These are phyloP conservation scores for Chrysopilus asiliformis DNA, from an alignment of 2,888 invertebrate genomes.

Conservation along the genomic window DNA sequence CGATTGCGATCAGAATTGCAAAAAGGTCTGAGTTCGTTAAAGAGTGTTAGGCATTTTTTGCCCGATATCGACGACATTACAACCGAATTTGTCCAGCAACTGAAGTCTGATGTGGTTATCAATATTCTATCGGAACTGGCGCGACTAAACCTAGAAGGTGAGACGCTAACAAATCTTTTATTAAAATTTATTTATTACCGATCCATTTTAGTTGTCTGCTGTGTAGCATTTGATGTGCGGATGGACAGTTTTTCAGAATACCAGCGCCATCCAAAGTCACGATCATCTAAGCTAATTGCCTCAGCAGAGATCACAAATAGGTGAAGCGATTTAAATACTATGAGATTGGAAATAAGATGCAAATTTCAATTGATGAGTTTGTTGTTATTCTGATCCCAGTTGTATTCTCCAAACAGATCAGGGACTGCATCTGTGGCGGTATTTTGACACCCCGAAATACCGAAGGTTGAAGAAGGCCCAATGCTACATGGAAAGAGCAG, in stretches of 20 bases:
- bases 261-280: slow-evolving; percentile 46
- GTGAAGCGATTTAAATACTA: too few species aligned
- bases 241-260: slow-evolving; percentile 50
- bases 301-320: slow-evolving; percentile 63
- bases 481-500: slow-evolving; percentile 57
- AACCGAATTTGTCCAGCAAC: slow-evolving; percentile 46
- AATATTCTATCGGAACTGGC: slow-evolving; percentile 59
- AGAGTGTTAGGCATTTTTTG: slow-evolving; percentile 53
- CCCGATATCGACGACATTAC: slow-evolving; percentile 48
- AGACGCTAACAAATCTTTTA: too few species aligned
- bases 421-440: slow-evolving; percentile 45
- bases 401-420: slow-evolving; percentile 34
- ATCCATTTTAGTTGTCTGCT: slow-evolving; percentile 65
- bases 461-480: slow-evolving; percentile 53
- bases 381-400: slow-evolving; percentile 3
- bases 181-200: too few species aligned
- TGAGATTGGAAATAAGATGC: slow-evolving; percentile 18
- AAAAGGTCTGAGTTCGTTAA: slow-evolving; percentile 60
- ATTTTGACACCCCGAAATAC: slow-evolving; percentile 59
- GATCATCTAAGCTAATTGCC: slow-evolving; percentile 52
- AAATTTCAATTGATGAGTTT: not conserved
- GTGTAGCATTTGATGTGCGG: slow-evolving; percentile 54
- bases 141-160: slow-evolving; percentile 68
- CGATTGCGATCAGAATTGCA: slow-evolving; percentile 64
- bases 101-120: slow-evolving; percentile 32